Evolutionary conservation across 2,797 vertebrate genomes (phyloP).

Genomic region (Diglossa cyanea): DNA sequence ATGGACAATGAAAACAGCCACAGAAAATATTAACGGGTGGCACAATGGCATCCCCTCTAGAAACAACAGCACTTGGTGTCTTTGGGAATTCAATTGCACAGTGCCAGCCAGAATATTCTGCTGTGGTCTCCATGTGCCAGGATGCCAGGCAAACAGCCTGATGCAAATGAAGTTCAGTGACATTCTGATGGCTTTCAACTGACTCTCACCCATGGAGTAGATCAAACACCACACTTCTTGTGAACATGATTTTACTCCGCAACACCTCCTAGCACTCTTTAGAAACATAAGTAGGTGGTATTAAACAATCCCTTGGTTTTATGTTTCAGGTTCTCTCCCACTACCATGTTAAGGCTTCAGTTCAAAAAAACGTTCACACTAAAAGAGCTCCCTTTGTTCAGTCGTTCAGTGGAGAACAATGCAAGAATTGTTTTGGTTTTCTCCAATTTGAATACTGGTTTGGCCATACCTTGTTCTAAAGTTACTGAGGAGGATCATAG

Average conservation of each 20-base stretch:
- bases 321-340: background rate
- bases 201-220: background rate
- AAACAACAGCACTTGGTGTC: background rate
- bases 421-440: background rate
- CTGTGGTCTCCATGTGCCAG: background rate
- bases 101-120: accelerated
- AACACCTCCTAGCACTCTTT: background rate
- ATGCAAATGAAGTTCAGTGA: background rate
- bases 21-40: background rate
- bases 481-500: background rate
- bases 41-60: background rate
- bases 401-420: background rate
- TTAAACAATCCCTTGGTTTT: background rate
- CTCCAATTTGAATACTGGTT: background rate
- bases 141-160: background rate
- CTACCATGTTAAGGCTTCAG: background rate
- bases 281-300: background rate
- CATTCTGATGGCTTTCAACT: background rate
- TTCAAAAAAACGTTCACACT: background rate
- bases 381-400: slow-evolving; percentile 1
- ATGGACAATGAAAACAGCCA: background rate
- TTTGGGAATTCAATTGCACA: background rate
- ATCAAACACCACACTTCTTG: background rate
- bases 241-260: background rate
- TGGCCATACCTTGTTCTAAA: background rate